phyloP scores from a whole-genome alignment of 2,797 vertebrate genomes.

The Anguilla anguilla region DNA sequence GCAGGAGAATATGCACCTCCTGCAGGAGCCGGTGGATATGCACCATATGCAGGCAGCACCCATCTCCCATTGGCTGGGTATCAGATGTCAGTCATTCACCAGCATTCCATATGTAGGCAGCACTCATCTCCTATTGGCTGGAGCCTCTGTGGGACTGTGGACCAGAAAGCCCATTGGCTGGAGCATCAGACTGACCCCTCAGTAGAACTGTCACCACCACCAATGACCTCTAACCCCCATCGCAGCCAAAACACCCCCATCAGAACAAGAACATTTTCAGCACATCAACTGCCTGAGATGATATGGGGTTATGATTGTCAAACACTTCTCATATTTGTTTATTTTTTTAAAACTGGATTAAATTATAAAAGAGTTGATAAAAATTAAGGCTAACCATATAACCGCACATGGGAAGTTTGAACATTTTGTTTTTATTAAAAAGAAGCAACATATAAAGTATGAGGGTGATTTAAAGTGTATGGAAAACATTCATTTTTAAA shows the following conservation, averaged over 20 bases:
- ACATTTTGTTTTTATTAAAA: background rate
- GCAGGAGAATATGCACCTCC: no score
- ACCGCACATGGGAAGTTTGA: no score
- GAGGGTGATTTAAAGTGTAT: background rate
- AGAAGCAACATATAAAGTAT: background rate
- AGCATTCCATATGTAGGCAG: no score
- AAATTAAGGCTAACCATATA: no score
- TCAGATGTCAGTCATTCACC: no score
- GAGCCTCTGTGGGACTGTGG: background rate
- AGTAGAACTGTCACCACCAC: background rate
- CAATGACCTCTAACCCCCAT: background rate
- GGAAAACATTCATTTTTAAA: background rate
- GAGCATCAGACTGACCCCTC: background rate
- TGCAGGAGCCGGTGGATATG: no score
- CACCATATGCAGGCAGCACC: no score
- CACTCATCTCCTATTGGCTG: background rate
- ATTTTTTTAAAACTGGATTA: background rate
- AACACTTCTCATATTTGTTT: no score
- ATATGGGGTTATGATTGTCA: no score
- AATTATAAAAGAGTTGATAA: background rate
- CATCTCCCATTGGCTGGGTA: no score
- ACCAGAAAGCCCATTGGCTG: background rate
- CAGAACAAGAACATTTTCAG: no score
- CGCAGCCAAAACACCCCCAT: background rate
- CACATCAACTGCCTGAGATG: no score